Evolutionary conservation across 1,140 invertebrate species (phyloP).

Genomic region (Calephelis nemesis): DNA sequence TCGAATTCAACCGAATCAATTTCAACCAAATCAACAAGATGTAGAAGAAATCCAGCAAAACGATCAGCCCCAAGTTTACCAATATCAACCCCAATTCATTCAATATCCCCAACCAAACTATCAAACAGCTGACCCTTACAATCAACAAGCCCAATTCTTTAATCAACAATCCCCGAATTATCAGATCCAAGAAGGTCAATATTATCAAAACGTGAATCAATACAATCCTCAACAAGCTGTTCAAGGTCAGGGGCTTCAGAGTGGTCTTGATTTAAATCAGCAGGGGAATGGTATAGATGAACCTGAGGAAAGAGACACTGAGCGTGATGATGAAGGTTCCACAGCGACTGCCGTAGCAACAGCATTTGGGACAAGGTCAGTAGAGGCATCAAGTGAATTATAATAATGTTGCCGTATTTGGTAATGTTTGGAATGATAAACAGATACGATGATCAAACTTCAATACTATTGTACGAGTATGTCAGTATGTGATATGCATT

Average conservation of each 20-base stretch:
- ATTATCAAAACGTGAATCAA: slow-evolving; percentile 34
- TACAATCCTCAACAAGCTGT: slow-evolving; percentile 30
- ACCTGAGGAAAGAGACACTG: slow-evolving; percentile 41
- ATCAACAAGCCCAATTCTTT: slow-evolving; percentile 35
- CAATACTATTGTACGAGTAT: slow-evolving; percentile 5
- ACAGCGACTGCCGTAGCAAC: slow-evolving; percentile 60
- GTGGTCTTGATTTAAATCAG: slow-evolving; percentile 61
- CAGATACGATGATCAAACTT: slow-evolving; percentile 2
- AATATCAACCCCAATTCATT: slow-evolving; percentile 25
- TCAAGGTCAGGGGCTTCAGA: slow-evolving; percentile 60
- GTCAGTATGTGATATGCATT: slow-evolving; percentile 12
- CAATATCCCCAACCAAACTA: slow-evolving; percentile 34
- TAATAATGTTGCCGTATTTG: slow-evolving; percentile 30
- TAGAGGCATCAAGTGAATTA: slow-evolving; percentile 29
- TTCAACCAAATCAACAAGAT: slow-evolving; percentile 29
- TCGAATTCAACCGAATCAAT: slow-evolving; percentile 25
- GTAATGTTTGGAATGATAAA: slow-evolving; percentile 34
- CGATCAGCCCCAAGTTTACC: slow-evolving; percentile 18
- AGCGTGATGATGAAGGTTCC: slow-evolving; percentile 45
- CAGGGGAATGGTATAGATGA: slow-evolving; percentile 58
- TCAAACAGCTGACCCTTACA: slow-evolving; percentile 39
- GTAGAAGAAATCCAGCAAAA: slow-evolving; percentile 14
- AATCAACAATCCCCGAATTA: slow-evolving; percentile 36
- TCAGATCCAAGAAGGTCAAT: slow-evolving; percentile 42
- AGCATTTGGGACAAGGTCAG: slow-evolving; percentile 67